Evolutionary conservation across 2,113 vertebrate species (phyloP).

Genomic region (Scatophagus argus): DNA sequence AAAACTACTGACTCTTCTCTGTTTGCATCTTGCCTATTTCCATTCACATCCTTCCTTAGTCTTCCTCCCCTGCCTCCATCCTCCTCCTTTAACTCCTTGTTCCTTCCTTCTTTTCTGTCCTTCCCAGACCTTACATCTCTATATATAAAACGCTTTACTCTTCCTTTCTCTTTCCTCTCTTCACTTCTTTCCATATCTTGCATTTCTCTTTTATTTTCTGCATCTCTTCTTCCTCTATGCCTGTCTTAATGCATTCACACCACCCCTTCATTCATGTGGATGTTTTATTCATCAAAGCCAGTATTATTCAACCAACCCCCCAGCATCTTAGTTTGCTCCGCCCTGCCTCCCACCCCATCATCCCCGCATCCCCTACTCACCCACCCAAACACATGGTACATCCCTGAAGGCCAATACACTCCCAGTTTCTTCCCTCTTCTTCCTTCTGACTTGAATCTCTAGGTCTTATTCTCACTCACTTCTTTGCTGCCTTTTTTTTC

Average conservation of each 20-base stretch:
- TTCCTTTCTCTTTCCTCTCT: slow-evolving; percentile 29
- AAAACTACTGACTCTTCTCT: slow-evolving; percentile 8
- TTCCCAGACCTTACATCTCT: not conserved
- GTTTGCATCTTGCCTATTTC: slow-evolving; percentile 11
- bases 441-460: slow-evolving; percentile 36
- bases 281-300: slow-evolving; percentile 89
- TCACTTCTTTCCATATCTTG: slow-evolving; percentile 27
- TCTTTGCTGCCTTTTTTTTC: not conserved
- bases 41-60: slow-evolving; percentile 11
- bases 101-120: slow-evolving; percentile 17
- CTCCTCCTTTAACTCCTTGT: slow-evolving; percentile 20
- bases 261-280: slow-evolving; percentile 78
- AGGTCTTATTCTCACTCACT: slow-evolving; percentile 14
- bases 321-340: slow-evolving; percentile 73
- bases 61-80: slow-evolving; percentile 15
- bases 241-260: slow-evolving; percentile 80
- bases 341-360: slow-evolving; percentile 52
- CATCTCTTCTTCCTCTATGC: slow-evolving; percentile 37
- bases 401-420: slow-evolving; percentile 71
- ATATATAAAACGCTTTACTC: slow-evolving; percentile 28
- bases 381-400: slow-evolving; percentile 72
- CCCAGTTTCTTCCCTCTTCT: slow-evolving; percentile 46
- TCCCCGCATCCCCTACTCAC: slow-evolving; percentile 48
- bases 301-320: slow-evolving; percentile 70
- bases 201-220: slow-evolving; percentile 17